Evolutionary conservation across 2,797 vertebrate genomes (phyloP), one percentile per base, ranked within the genome.

Genomic region (Balearica regulorum): DNA sequence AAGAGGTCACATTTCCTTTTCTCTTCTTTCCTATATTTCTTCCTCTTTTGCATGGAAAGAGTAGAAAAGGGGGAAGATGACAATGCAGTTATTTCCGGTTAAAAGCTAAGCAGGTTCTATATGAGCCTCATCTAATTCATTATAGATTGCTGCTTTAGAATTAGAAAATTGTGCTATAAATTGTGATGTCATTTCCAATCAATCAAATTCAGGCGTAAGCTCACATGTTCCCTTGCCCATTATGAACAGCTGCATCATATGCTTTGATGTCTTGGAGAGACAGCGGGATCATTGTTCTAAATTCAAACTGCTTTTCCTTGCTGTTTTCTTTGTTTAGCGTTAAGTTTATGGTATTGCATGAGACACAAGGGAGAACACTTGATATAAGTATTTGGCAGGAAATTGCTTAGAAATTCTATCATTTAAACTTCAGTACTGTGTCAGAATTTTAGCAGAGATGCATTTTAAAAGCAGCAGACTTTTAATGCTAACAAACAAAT

Each of bases 161-260:
- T 94, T 93, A 94, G 95, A 93, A 97, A 97, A 97, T 90, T 91
- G 92, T 91, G 24, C 80, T 91, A 81, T 93, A 95, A 97, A 97
- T 97, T 46, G 77, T 91, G 96, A 97, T 98, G 98, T 97, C 98
- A 96, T 57, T 96, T 97, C 71, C 78, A 96, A 44, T 97, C 83
- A 97, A 96, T 97, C 97, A 70, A 72, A 80, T 53, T 89, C 35
- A 41, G 89, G 91, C 97, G 8, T 5, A 54, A 73, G 84, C 90
- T 93, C 88, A 46, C 35, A 19, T 17, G 64, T 37, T 79, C 94
- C 93, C 94, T 78, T 81, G 86, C 88, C 91, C 89, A 37, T 78
- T 31, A 21, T 61, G 61, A 66, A 71, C 98, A 98, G 97, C 97
- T 98, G 97, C 77, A 51, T 31, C 13, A 4, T 81, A 66, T 17